These are phyloP conservation scores for Acanthis flammea DNA, from an alignment of 2,797 vertebrate species.

Conservation along the genomic window DNA sequence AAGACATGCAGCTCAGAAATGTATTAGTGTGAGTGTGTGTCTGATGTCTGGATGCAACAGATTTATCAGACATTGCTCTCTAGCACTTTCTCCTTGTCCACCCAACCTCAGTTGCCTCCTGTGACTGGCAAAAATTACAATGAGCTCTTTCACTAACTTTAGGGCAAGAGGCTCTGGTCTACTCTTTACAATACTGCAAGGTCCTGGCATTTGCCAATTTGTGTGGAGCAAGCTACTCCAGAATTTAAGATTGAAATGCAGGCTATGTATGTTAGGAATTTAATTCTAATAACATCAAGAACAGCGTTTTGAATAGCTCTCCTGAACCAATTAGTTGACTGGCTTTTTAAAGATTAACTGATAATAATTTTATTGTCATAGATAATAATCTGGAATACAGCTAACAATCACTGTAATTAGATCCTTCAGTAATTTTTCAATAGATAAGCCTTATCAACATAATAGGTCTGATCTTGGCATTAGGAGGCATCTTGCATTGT, in stretches of 20 bases:
- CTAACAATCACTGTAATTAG: conserved; percentile 62
- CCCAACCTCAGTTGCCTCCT: neutral
- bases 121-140: neutral
- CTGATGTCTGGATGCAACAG: neutral
- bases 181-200: neutral
- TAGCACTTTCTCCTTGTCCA: neutral
- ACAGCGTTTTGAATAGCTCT: conserved; percentile 61
- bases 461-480: conserved; percentile 20
- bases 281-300: neutral
- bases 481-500: neutral
- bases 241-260: neutral
- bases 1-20: neutral
- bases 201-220: conserved; percentile 12
- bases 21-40: neutral
- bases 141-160: neutral
- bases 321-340: conserved; percentile 53
- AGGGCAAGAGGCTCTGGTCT: neutral
- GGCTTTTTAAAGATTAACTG: conserved; percentile 53
- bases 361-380: conserved; percentile 45
- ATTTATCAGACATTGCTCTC: neutral
- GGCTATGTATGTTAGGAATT: neutral
- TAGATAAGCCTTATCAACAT: conserved; percentile 18
- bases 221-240: neutral
- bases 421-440: conserved; percentile 51
- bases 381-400: conserved; percentile 57